These are phyloP conservation scores for Lithobius niger DNA, from an alignment of 1,140 invertebrate species.

Conservation along the genomic window DNA sequence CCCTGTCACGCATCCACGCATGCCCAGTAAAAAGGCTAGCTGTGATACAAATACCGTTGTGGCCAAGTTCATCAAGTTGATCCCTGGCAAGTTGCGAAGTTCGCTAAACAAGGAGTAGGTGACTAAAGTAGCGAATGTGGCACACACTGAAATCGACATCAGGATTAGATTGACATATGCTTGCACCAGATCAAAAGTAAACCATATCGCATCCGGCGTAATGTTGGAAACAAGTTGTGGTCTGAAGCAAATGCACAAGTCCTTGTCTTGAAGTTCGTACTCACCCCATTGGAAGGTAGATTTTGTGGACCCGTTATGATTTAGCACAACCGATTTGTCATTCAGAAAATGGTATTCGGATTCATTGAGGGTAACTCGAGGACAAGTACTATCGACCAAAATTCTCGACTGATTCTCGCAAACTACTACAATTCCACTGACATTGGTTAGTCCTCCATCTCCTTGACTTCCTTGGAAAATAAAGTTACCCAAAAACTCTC, in stretches of 20 bases:
- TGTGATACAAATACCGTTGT: not conserved
- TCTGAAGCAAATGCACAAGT: no score
- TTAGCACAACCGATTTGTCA: no score
- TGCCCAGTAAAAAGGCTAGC: not conserved
- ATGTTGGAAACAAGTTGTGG: no score
- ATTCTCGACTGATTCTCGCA: not conserved
- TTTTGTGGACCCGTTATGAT: no score
- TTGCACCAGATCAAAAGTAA: no score
- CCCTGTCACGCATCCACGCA: not conserved
- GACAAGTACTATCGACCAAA: not conserved
- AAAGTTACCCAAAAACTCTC: not conserved
- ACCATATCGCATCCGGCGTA: no score
- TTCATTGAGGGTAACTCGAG: not conserved
- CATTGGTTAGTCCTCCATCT: not conserved
- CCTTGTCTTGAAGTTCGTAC: no score
- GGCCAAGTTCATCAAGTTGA: not conserved
- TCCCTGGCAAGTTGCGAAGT: not conserved
- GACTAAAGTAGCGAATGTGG: no score
- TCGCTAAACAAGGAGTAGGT: not conserved
- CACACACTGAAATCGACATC: no score
- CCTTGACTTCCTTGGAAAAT: not conserved
- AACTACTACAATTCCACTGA: constrained; percentile 2
- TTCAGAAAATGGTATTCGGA: not conserved
- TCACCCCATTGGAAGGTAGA: no score
- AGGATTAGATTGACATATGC: no score